phyloP scores from a whole-genome alignment of 2,113 vertebrate genomes.

The Eurypyga helias region DNA sequence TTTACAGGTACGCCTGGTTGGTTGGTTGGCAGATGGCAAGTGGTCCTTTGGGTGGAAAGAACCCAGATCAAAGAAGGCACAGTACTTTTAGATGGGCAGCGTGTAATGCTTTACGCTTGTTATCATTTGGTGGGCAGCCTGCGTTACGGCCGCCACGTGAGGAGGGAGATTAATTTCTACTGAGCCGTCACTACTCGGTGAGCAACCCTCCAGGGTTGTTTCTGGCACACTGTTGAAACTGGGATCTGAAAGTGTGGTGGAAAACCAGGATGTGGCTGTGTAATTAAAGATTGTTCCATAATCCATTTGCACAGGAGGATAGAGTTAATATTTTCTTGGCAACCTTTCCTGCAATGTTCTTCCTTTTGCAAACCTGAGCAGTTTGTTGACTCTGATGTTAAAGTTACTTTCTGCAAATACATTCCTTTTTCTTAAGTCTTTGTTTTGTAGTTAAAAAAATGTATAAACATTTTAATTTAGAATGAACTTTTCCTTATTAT shows the following conservation, averaged over 20 bases:
- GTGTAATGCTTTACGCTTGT: background rate
- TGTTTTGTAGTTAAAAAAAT: background rate
- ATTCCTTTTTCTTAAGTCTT: background rate
- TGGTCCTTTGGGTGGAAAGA: background rate
- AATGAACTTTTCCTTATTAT: background rate
- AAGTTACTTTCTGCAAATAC: background rate
- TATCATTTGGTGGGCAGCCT: background rate
- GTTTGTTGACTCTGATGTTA: background rate
- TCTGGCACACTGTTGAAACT: background rate
- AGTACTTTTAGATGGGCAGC: background rate
- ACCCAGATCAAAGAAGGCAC: background rate
- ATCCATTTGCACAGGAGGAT: background rate
- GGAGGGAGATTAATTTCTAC: background rate
- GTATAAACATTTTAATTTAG: background rate
- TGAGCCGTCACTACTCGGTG: background rate
- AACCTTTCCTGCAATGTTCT: background rate
- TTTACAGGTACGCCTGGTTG: background rate
- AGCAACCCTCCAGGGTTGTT: background rate
- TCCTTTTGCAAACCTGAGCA: background rate
- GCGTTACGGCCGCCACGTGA: rapidly evolving
- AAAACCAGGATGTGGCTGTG: background rate
- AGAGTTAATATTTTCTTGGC: background rate
- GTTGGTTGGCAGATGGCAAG: background rate
- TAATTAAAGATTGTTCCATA: background rate
- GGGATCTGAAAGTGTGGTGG: background rate